Evolutionary conservation across 1,140 invertebrate genomes (phyloP).

Genomic region (Meloidogyne floridensis): DNA sequence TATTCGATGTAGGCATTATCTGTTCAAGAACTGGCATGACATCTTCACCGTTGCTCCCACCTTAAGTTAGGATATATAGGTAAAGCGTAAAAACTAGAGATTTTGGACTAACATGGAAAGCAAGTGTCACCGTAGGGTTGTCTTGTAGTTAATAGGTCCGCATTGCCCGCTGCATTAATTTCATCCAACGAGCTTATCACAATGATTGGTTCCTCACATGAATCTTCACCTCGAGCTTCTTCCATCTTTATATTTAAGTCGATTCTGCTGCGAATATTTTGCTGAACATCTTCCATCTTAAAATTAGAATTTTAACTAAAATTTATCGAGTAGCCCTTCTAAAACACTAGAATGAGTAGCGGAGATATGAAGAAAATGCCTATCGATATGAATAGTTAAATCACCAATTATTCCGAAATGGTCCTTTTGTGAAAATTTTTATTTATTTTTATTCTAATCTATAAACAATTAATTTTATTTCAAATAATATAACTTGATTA

Average conservation of each 20-base stretch:
- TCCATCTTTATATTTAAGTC: not conserved
- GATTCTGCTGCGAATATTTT: not conserved
- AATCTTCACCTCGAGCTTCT: not conserved
- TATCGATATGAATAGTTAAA: no score
- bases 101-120: not conserved
- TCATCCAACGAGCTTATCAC: not conserved
- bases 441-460: no score
- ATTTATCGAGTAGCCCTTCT: no score
- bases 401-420: no score
- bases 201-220: not conserved
- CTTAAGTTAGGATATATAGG: no score
- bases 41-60: conserved; percentile 4
- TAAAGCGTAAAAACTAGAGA: not conserved
- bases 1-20: not conserved
- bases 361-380: no score
- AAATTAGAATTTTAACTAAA: not conserved
- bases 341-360: no score
- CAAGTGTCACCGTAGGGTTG: not conserved
- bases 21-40: conserved; percentile 26
- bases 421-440: no score
- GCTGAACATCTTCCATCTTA: not conserved
- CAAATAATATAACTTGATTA: not conserved
- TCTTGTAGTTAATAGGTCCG: not conserved
- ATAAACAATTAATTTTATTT: not conserved
- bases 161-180: not conserved